These are phyloP conservation scores for Drosophila santomea DNA, from an alignment of 1,140 invertebrate genomes.

Conservation along the genomic window DNA sequence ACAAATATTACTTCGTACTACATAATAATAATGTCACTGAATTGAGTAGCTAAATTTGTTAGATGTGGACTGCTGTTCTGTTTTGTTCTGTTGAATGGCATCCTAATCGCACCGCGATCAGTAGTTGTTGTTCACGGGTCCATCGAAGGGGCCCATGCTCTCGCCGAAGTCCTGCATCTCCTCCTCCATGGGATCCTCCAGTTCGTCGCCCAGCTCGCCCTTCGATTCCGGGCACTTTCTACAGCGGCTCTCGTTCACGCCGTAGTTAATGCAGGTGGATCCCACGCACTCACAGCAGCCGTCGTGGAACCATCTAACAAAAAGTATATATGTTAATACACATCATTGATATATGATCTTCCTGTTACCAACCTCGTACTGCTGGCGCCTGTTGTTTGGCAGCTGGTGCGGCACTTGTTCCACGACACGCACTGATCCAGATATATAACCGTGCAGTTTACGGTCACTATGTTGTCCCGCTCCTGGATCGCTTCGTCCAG, in stretches of 20 bases:
- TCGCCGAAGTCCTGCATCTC: constrained; percentile 82
- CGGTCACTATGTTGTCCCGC: constrained; percentile 87
- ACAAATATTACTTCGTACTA: constrained; percentile 81
- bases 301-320: constrained; percentile 95
- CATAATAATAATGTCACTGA: constrained; percentile 80
- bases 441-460: constrained; percentile 97
- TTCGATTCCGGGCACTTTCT: constrained; percentile 76
- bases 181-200: constrained; percentile 69
- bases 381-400: constrained; percentile 78
- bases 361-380: constrained; percentile 67
- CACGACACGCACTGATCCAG: constrained; percentile 95
- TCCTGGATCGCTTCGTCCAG: constrained; percentile 65
- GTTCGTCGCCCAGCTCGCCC: constrained; percentile 62
- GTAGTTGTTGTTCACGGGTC: constrained; percentile 80
- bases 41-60: constrained; percentile 79
- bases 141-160: constrained; percentile 79
- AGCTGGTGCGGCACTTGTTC: constrained; percentile 88
- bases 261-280: constrained; percentile 95
- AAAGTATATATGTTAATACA: neutral
- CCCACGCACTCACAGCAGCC: constrained; percentile 98
- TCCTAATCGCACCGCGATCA: constrained; percentile 52
- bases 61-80: constrained; percentile 39
- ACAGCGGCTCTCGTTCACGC: constrained; percentile 91
- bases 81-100: constrained; percentile 57
- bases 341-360: neutral